Base-by-base conservation (phyloP, 2,888 invertebrate genomes). In the Epinotia ramella region DNA sequence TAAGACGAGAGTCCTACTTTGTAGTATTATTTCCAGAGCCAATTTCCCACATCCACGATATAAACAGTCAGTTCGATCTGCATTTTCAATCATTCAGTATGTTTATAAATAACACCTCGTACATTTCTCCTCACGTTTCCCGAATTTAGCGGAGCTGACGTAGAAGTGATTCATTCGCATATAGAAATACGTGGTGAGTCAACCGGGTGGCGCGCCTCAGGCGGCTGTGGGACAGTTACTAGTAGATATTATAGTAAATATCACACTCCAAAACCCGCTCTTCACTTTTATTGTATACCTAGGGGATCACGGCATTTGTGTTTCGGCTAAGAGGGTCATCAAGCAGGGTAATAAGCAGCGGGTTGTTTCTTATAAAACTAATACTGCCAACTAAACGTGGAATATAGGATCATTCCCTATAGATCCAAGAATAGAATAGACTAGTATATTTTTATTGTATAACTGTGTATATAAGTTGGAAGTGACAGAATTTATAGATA, bases 111-210 rank as follows among this genome's bases (percentile, higher is more conserved):
- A 69, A 59, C 59, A 46, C 46, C 46, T 60, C 24, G 69, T 69
- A 69, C 60, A 69, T 69, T 46, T 69, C 46, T 69, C 59, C 59
- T 60, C 69, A 60, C 69, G 59, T 60, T 60, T 69, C 60, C 69
- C 59, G 46, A 69, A 60, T 69, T 69, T 60, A 69, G 24, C 69
- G n/a, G 59, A 69, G 69, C 46, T 69, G 69, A 69, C 69, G 69
- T 69, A 69, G 69, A 69, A 28, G 59, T 69, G 69, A 69, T 60
- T 69, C 69, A 69, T 46, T 59, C 69, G 59, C 40, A 60, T 72
- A 40, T 69, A 69, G 63, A 69, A 74, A 74, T 74, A 74, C 69
- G 9, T 20, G 57, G 33, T 74, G 74, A 74, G 63, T 74, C 63
- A 74, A 59, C 28, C 69, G 68, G 73, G 62, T 74, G 69, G 57